These are phyloP conservation scores for Timema cristinae DNA, from an alignment of 2,888 invertebrate species.

Conservation along the genomic window DNA sequence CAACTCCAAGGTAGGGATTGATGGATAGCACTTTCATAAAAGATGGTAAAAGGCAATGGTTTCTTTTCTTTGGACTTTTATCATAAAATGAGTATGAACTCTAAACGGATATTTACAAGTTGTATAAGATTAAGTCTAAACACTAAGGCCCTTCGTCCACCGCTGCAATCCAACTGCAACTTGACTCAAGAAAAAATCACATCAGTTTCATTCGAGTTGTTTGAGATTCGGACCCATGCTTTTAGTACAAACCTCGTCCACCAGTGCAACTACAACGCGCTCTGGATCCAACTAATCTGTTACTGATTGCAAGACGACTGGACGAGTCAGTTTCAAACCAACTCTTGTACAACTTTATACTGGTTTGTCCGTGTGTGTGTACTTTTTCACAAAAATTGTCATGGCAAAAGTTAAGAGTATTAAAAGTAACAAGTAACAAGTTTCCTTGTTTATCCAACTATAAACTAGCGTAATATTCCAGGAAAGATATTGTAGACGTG, in stretches of 20 bases:
- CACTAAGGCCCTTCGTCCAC: conserved; percentile 33
- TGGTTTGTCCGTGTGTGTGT: no score
- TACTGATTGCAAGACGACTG: neutral
- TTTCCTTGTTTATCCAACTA: no score
- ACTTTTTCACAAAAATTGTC: no score
- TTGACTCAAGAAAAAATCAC: no score
- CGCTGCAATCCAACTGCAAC: neutral
- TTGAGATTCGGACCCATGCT: neutral
- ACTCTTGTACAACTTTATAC: no score
- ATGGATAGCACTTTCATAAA: no score
- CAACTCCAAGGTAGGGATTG: no score
- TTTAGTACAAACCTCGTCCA: neutral
- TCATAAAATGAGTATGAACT: neutral
- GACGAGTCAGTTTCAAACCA: neutral
- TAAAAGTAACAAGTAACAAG: no score
- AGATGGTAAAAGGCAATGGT: no score
- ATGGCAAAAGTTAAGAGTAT: no score
- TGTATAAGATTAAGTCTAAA: conserved; percentile 36
- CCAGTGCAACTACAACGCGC: neutral
- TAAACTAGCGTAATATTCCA: no score
- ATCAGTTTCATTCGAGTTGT: neutral
- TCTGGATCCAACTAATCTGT: no score
- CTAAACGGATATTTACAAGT: neutral
- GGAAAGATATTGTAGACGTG: neutral
- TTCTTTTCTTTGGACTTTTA: conserved; percentile 3